These are phyloP conservation scores for Lasius platythorax DNA, from an alignment of 2,888 invertebrate species.

Conservation along the genomic window DNA sequence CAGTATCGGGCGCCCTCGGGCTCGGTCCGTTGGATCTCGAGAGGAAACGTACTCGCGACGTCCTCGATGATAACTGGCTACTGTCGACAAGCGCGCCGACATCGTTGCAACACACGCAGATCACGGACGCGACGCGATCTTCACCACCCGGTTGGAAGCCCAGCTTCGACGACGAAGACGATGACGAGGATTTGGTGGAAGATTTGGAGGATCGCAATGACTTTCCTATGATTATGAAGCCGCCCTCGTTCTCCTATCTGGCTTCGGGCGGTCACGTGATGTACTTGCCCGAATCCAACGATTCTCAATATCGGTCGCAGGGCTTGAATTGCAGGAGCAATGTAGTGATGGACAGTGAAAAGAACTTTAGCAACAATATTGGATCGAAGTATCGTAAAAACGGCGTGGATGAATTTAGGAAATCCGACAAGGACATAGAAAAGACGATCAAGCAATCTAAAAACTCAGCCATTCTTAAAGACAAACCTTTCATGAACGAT, in stretches of 20 bases:
- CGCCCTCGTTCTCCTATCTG: slow-evolving; percentile 87
- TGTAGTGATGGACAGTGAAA: slow-evolving; percentile 38
- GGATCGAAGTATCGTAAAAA: slow-evolving; percentile 64
- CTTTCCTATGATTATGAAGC: slow-evolving; percentile 81
- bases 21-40: slow-evolving; percentile 87
- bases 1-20: slow-evolving; percentile 89
- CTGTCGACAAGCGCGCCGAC: slow-evolving; percentile 93
- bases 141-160: slow-evolving; percentile 64
- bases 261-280: slow-evolving; percentile 92
- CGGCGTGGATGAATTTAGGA: slow-evolving; percentile 47
- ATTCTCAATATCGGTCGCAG: slow-evolving; percentile 74
- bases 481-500: slow-evolving; percentile 61
- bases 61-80: slow-evolving; percentile 92
- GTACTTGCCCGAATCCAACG: slow-evolving; percentile 90
- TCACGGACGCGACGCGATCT: slow-evolving; percentile 68
- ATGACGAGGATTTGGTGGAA: slow-evolving; percentile 56
- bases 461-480: slow-evolving; percentile 64
- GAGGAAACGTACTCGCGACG: slow-evolving; percentile 84
- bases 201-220: slow-evolving; percentile 70
- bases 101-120: slow-evolving; percentile 89
- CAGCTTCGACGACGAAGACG: slow-evolving; percentile 39
- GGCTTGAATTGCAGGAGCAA: slow-evolving; percentile 70
- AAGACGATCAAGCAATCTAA: slow-evolving; percentile 57
- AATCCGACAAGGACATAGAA: slow-evolving; percentile 22
- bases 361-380: slow-evolving; percentile 41